Evolutionary conservation across 2,113 vertebrate genomes (phyloP).

Genomic region (Phainopepla nitens): DNA sequence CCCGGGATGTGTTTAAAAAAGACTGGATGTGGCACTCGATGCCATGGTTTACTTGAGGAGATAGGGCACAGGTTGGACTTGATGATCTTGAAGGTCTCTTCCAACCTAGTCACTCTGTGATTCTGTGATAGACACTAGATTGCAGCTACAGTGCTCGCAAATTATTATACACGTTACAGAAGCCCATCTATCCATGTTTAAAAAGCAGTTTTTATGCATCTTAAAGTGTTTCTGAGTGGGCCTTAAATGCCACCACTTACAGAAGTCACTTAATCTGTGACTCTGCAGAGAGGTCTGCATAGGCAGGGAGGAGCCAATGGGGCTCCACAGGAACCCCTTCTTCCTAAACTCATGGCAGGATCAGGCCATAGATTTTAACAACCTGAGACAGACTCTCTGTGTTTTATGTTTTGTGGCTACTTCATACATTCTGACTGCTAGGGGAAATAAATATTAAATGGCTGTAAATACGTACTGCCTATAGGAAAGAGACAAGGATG

Average conservation of each 20-base stretch:
- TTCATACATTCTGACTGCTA: neutral
- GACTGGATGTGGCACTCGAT: too few relatives aligned
- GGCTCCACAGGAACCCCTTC: neutral
- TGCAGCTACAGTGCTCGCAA: neutral
- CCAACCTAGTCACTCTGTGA: too few relatives aligned
- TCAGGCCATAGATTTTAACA: neutral
- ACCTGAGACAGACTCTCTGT: neutral
- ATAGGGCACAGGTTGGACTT: too few relatives aligned
- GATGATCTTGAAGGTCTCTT: too few relatives aligned
- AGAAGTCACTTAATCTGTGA: neutral
- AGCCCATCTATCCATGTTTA: neutral
- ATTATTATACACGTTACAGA: rapidly evolving
- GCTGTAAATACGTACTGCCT: neutral
- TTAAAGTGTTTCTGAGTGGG: neutral
- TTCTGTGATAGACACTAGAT: neutral
- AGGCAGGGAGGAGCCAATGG: neutral
- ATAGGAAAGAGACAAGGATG: neutral
- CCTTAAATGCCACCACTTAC: neutral
- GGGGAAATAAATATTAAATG: neutral
- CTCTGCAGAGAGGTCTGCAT: neutral
- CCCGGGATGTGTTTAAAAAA: too few relatives aligned
- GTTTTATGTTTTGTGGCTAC: neutral
- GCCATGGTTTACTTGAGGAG: too few relatives aligned
- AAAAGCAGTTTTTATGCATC: neutral
- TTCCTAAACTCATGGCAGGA: neutral